Evolutionary conservation across 92 coral and sea anemone species (phyloP), one percentile per base, ranked within the genome.

Genomic region (Epizoanthus scotinus): DNA sequence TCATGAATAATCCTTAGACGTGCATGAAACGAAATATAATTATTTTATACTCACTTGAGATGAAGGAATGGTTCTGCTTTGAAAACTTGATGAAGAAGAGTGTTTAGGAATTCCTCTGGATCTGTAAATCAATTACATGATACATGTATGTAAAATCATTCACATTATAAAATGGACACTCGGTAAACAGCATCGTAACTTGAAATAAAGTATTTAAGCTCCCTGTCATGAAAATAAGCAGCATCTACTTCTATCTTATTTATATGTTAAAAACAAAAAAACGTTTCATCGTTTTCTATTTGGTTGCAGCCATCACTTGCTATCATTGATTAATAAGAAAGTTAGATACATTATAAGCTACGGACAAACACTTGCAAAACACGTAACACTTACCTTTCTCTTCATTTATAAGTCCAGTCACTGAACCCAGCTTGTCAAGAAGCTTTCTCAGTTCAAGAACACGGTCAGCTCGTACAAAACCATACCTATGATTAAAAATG

Each of bases 401-500:
- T 78, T 96, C 99, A 74, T 92, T 90, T 3, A 85, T 79, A 8
- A 96, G 90, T 47, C 99, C 99, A 31, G 96, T 85, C 40, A 95
- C 94, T 4, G 94, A 89, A 12, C 99, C 97, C 40, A 96, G 92
- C 70, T 87, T 55, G 60, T 96, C 99, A 36, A 96, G 85, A 31
- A 91, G 86, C 69, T 71, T 27, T 61, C 99, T 73, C 34, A 96
- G 87, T 24, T 78, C 38, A 26, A 96, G 90, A 8, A 96, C 91
- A n/a, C 88, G 89, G 60, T 93, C 98, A 1, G 99, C 99, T 20
- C 97, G 87, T 10, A 96, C 99, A 86, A 93, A 96, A 24, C 99
- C 98, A 78, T 77, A 0, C 13, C 99, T 96, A 63, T 38, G 71
- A 73, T 28, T 7, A 78, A 42, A 5, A 17, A 60, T 44, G 8